Base-by-base conservation (phyloP, 2,888 invertebrate genomes). In the Ischnura elegans region DNA sequence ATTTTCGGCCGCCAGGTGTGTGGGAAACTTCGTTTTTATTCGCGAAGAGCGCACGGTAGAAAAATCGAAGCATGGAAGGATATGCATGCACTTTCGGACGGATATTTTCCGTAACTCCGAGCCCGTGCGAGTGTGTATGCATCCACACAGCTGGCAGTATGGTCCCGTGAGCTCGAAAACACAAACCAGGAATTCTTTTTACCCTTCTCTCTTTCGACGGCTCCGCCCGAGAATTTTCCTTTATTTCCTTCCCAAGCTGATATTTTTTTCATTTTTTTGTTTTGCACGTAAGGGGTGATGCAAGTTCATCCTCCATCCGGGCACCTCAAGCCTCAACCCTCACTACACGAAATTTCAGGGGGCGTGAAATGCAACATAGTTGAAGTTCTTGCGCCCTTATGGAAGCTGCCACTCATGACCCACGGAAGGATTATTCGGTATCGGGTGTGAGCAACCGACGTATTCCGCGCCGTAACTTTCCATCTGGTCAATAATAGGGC, bases 11-110 rank as follows among this genome's bases (percentile, higher is more conserved):
- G n/a, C n/a, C n/a, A n/a, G n/a, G n/a, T n/a, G n/a, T n/a, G n/a
- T n/a, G n/a, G n/a, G n/a, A n/a, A n/a, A n/a, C n/a, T n/a, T n/a
- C n/a, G n/a, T n/a, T n/a, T n/a, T n/a, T n/a, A n/a, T n/a, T n/a
- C n/a, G n/a, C n/a, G n/a, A n/a, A n/a, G n/a, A 87, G 45, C 29
- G 36, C 29, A 0, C 19, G 19, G 36, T 19, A 19, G 51, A 10
- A 36, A 87, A 87, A 51, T 87, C 87, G 51, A 87, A 36, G 8
- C 29, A 51, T 87, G 87, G 36, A n/a, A 87, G 36, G 87, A 87
- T 87, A 87, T 42, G 51, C 47, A 25, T 51, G 76, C 36, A 51
- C 29, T 36, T 47, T 36, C 51, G 45, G 51, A 87, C 51, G 45
- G 51, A 87, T 87, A 51, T 45, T 51, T 51, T 87, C 29, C n/a